Base-by-base conservation (phyloP, 2,113 vertebrate genomes). In the Orycteropus afer region DNA sequence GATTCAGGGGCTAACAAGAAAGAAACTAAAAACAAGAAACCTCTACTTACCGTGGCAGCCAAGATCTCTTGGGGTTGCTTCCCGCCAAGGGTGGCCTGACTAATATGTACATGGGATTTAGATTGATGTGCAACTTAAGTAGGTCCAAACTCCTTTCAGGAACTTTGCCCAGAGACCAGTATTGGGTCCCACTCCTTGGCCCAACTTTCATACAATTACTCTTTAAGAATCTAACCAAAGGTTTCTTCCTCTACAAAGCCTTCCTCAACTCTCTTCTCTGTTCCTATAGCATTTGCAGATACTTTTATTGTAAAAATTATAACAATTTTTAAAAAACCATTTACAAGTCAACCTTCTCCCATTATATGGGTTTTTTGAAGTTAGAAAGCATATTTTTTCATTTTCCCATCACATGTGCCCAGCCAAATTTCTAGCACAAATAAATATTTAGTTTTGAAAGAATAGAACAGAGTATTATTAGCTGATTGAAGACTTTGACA, bases 381-480 rank as follows among this genome's bases (percentile, higher is more conserved):
- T 71, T 47, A 59, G 8, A 90, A 45, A 67, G 4, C 34, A 61
- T 12, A 17, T 84, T 8, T 78, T 77, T 79, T 61, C 14, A 83
- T 45, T 32, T 79, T 84, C 87, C 53, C 32, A 55, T 34, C 84
- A 59, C 40, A 80, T 90, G 23, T 45, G 5, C 15, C 91, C 77
- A 77, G n/a, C 8, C 4, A 73, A 47, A 9, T 67, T 42, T 53
- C 81, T 57, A 73, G 67, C 22, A 90, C 57, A 94, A 86, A 74
- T 93, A 57, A 27, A 94, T 8, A 89, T 47, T 92, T 90, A 81
- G 57, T 47, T 92, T 61, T 65, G 34, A 93, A 94, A 86, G 25
- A 80, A 1, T 29, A 77, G 9, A 88, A 18, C 10, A 85, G 34
- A 29, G 7, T 84, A 42, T 73, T 53, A 80, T 76, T 93, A 93